A percentile compares a stretch with the other conserved stretches of the same genome.
Evolutionary conservation across 2,888 invertebrate genomes (phyloP).

Genomic region (Drosophila hamatofila): DNA sequence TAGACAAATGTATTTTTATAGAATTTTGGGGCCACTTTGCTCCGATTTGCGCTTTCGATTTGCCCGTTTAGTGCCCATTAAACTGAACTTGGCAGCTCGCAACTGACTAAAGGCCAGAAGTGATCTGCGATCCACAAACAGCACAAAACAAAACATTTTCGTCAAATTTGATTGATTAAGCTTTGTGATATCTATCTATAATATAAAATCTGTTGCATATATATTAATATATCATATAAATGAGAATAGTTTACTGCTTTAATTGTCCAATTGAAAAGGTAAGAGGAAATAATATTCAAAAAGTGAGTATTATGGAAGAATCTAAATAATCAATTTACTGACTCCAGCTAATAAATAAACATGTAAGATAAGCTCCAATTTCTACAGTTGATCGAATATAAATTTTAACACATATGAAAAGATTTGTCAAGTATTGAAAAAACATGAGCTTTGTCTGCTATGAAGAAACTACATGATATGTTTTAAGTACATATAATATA

Average conservation of each 20-base stretch:
- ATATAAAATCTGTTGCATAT: background rate
- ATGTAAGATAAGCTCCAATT: too few species aligned
- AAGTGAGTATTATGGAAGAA: too few species aligned
- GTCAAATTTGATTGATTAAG: background rate
- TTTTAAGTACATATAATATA: too few species aligned
- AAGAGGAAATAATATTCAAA: too few species aligned
- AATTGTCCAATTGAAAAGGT: too few species aligned
- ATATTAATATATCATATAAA: background rate
- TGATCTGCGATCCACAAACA: conserved; percentile 9
- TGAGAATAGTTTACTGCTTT: background rate
- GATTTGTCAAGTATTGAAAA: too few species aligned
- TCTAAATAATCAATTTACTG: too few species aligned
- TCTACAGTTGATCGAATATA: too few species aligned
- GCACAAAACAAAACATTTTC: conserved; percentile 5
- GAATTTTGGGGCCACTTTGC: conserved; percentile 42
- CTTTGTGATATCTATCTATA: background rate
- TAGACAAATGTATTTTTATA: conserved; percentile 70
- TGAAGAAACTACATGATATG: too few species aligned
- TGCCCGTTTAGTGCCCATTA: conserved; percentile 47
- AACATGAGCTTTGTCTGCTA: too few species aligned
- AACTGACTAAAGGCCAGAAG: conserved; percentile 32
- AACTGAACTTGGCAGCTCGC: conserved; percentile 45
- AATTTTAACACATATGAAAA: too few species aligned
- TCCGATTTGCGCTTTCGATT: conserved; percentile 38
- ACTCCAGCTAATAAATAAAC: too few species aligned